phyloP scores from a whole-genome alignment of 2,888 invertebrate genomes.

The Cerastis leucographa region DNA sequence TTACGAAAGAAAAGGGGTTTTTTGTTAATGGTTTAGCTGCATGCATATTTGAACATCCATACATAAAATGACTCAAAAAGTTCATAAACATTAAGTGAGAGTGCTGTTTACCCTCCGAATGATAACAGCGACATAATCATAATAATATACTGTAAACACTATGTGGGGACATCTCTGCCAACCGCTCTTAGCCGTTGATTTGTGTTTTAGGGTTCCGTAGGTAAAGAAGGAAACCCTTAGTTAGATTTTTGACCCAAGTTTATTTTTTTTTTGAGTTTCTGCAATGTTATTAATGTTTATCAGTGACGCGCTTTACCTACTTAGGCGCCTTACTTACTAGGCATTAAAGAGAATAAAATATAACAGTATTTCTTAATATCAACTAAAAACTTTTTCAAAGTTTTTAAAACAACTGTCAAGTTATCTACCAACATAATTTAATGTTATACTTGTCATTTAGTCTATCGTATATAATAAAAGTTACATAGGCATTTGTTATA shows the following conservation, averaged over 20 bases:
- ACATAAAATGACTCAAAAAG: neutral
- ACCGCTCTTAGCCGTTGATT: slow-evolving; percentile 58
- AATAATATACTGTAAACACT: slow-evolving; percentile 42
- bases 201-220: slow-evolving; percentile 43
- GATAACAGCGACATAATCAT: slow-evolving; percentile 44
- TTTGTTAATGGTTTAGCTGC: neutral
- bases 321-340: too few species aligned
- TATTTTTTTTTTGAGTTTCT: neutral
- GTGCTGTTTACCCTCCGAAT: slow-evolving; percentile 33
- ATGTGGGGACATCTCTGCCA: slow-evolving; percentile 54
- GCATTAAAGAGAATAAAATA: too few species aligned
- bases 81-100: slow-evolving; percentile 10
- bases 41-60: neutral
- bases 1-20: neutral
- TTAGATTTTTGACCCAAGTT: neutral
- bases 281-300: neutral
- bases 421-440: too few species aligned
- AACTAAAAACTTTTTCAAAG: neutral
- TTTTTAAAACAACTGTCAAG: neutral
- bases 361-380: neutral
- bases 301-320: neutral
- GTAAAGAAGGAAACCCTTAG: neutral
- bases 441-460: neutral
- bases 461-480: neutral
- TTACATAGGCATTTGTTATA: neutral